These are phyloP conservation scores for Leptodactylus fallax DNA, from an alignment of 2,797 vertebrate genomes.

Conservation along the genomic window DNA sequence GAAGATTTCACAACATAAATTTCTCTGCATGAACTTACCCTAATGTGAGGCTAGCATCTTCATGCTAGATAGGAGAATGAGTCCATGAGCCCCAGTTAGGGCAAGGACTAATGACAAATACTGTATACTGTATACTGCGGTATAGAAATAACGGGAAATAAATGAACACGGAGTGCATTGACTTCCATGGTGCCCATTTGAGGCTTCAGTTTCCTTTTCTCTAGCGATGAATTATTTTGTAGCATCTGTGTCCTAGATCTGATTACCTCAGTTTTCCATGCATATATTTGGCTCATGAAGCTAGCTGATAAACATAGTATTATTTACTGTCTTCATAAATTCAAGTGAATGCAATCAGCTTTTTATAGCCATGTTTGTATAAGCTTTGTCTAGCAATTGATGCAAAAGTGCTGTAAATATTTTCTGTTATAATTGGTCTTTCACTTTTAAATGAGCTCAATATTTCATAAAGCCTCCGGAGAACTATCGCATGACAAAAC, in stretches of 20 bases:
- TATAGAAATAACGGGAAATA: not conserved
- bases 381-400: slow-evolving; percentile 63
- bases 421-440: slow-evolving; percentile 63
- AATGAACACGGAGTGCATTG: not conserved
- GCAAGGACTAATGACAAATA: not conserved
- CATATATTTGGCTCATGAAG: slow-evolving; percentile 55
- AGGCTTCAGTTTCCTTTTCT: slow-evolving; percentile 2
- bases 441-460: slow-evolving; percentile 61
- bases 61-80: not conserved
- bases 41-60: not conserved
- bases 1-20: too few species aligned
- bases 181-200: not conserved
- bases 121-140: not conserved
- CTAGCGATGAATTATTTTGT: slow-evolving; percentile 36
- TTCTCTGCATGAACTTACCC: too few species aligned
- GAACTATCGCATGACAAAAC: slow-evolving; percentile 41
- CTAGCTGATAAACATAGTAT: slow-evolving; percentile 59
- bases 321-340: slow-evolving; percentile 64
- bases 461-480: slow-evolving; percentile 53
- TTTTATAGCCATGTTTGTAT: slow-evolving; percentile 64
- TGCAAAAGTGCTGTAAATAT: slow-evolving; percentile 64
- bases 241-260: slow-evolving; percentile 47
- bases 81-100: not conserved
- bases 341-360: slow-evolving; percentile 63
- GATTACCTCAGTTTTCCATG: slow-evolving; percentile 59